Evolutionary conservation across 2,888 invertebrate genomes (phyloP), one percentile per base, ranked within the genome.

Genomic region (Cordilura impudica): DNA sequence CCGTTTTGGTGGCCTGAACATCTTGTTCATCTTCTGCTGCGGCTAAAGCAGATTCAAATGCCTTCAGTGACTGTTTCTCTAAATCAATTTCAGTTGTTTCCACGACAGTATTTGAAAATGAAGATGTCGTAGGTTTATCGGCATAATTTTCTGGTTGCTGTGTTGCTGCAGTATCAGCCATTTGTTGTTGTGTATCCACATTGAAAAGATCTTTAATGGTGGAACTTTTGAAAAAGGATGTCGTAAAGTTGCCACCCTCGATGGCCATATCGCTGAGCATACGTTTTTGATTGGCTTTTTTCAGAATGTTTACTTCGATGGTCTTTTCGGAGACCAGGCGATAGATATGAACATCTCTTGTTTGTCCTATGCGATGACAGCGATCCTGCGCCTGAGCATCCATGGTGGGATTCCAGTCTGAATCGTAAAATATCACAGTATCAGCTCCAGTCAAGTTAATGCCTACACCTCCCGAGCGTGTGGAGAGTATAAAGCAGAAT

Each of bases 351-450:
- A 99, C 99, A 92, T 99, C 98, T 84, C 98, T 92, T 16, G 99
- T 99, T 91, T 99, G 99, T 0, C 99, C 99, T 89, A 99, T 99
- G 85, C 99, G 94, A 92, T 99, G 99, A 90, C 98, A 98, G 84
- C 98, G 93, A 91, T 97, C 97, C 90, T 97, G 97, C 81, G 97
- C 97, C 89, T 97, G 97, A 78, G 98, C 98, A 91, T 99, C 99
- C 98, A 99, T 99, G 4, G 98, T 99, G 61, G 99, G 99, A 92
- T 99, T 99, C 99, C 98, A 99, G 91, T 99, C 98, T 81, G 98
- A 98, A 91, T 99, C 99, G 90, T 99, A 99, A 92, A 99, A 99
- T 89, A 99, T 96, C 83, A 99, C 99, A 84, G 98, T 97, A 91
- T 99, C 99, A 51, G 99, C 99, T 82, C 99, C 99, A 31, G 98